Evolutionary conservation across 2,797 vertebrate genomes (phyloP), one percentile per base, ranked within the genome.

Genomic region (Arrhamphus sclerolepis): DNA sequence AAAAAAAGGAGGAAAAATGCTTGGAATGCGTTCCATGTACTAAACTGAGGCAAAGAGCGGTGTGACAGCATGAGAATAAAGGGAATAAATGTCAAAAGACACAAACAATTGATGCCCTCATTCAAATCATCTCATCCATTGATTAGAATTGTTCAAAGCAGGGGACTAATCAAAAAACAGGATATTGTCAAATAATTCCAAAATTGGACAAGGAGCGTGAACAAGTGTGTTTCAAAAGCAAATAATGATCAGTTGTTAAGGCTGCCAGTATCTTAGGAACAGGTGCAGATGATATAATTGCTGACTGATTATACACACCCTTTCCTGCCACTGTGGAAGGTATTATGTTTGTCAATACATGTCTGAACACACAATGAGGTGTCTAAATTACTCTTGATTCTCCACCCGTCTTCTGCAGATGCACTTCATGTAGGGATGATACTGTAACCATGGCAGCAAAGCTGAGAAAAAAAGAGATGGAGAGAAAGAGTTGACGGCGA

Each of bases 401-500:
- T 59, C 47, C 22, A 21, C 55, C 62, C 44, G 1, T 76, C 67
- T 46, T 81, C 86, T 85, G 62, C 80, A 93, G 93, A 94, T 94
- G 93, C 93, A 94, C 89, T 94, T 94, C 91, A 94, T 94, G 93
- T 94, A 93, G 89, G 71, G 80, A 80, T 76, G 81, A 77, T 78
- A 79, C 66, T 47, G 84, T 85, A 80, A 87, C 88, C 87, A 87
- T 91, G 83, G 89, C 89, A 89, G 82, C 89, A 78, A 87, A 87
- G 89, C 76, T 67, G 72, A 81, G 72, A n/a, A 69, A 66, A 58
- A 71, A 60, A 66, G 73, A 76, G 70, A 78, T 46, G 70, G 73
- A 80, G 75, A 76, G 86, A 88, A 66, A 81, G 72, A 82, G 67
- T 58, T n/a, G 44, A 66, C 77, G 46, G 72, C 78, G 70, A 85